Conservation (phyloP, 1,140 invertebrate genomes). For the Thaumetopoea pityocampa region DNA sequence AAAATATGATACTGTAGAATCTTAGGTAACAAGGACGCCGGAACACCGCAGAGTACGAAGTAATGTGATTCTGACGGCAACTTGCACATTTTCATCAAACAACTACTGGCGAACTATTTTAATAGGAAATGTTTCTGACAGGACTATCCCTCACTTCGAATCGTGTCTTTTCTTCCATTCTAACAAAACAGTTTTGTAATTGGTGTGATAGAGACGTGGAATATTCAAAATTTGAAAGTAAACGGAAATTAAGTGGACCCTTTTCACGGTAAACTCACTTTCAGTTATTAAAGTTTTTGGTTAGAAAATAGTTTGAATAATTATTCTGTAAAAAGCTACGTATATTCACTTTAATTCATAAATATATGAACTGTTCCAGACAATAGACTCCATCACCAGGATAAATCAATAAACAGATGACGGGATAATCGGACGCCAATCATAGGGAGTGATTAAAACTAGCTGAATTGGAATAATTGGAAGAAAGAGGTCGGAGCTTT, state of each 20-base stretch:
- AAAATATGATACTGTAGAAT: no score
- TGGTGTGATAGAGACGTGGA: constrained; percentile 10
- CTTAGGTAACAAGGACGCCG: background rate
- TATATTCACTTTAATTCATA: background rate
- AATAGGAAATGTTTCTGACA: constrained; percentile 34
- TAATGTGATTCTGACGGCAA: constrained; percentile 27
- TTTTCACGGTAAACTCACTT: constrained; percentile 35
- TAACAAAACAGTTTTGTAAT: constrained; percentile 1
- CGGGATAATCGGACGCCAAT: no score
- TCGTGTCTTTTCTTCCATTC: constrained; percentile 17
- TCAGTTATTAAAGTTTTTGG: constrained; percentile 14
- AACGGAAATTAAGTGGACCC: constrained; percentile 40
- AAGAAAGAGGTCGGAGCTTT: no score
- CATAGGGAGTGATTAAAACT: no score
- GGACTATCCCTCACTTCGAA: constrained; percentile 22
- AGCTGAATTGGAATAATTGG: no score
- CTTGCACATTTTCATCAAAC: constrained; percentile 26
- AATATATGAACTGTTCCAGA: no score
- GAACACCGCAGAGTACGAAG: constrained; percentile 4
- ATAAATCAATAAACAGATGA: no score
- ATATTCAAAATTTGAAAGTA: constrained; percentile 23
- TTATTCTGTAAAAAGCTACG: constrained; percentile 1
- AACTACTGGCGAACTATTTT: constrained; percentile 36
- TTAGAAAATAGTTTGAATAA: constrained; percentile 13
- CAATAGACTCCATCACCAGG: no score